phyloP scores from a whole-genome alignment of 2,888 invertebrate species.

The Protodeltote pygarga region DNA sequence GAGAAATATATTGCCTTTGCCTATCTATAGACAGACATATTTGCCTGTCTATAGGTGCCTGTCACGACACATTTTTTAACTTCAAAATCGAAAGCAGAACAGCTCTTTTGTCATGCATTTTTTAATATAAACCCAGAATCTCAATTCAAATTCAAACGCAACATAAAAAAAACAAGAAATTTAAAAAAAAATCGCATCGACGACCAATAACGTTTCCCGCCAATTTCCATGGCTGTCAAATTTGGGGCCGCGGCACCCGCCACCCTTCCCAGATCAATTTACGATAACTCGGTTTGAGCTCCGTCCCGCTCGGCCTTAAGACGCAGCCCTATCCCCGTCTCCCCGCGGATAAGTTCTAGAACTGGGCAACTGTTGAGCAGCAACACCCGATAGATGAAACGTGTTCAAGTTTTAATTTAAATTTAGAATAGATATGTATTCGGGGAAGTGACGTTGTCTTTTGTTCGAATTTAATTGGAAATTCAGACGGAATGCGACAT shows the following conservation, averaged over 20 bases:
- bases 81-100: slow-evolving; percentile 16
- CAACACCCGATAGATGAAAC: slow-evolving; percentile 56
- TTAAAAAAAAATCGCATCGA: slow-evolving; percentile 62
- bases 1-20: slow-evolving; percentile 6
- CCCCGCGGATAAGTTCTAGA: slow-evolving; percentile 81
- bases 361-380: slow-evolving; percentile 67
- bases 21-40: no score
- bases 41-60: background rate
- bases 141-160: slow-evolving; percentile 58
- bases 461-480: slow-evolving; percentile 20
- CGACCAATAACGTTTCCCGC: slow-evolving; percentile 84
- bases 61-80: background rate
- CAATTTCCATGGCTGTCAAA: slow-evolving; percentile 87
- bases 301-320: slow-evolving; percentile 85
- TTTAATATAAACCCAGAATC: slow-evolving; percentile 33
- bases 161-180: slow-evolving; percentile 32
- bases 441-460: background rate
- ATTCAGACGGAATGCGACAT: slow-evolving; percentile 2
- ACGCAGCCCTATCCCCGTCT: slow-evolving; percentile 78
- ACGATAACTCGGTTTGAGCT: slow-evolving; percentile 83
- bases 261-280: slow-evolving; percentile 83
- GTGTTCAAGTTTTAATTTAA: slow-evolving; percentile 18
- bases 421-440: slow-evolving; percentile 17
- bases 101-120: slow-evolving; percentile 39
- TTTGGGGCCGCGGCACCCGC: slow-evolving; percentile 75